Percentiles rank a stretch among this genome's conserved stretches.
Evolutionary conservation across 2,888 invertebrate species (phyloP).

Genomic region (Chalcosyrphus nemorum): DNA sequence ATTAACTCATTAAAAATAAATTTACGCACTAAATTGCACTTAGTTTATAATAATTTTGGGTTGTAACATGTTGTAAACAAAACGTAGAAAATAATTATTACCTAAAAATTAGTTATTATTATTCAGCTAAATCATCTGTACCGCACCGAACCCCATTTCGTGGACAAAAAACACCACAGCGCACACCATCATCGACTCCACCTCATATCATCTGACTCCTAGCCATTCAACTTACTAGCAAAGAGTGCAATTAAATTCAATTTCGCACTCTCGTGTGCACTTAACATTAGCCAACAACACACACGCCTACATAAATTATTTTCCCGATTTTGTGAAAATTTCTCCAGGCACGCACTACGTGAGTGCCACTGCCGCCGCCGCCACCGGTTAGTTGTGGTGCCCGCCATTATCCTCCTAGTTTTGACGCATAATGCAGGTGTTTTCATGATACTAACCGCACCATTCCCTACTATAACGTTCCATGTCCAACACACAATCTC

Average conservation of each 20-base stretch:
- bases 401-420: constrained; percentile 1
- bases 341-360: constrained; percentile 52
- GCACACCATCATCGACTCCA: constrained; percentile 14
- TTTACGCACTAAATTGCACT: neutral
- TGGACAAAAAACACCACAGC: no score
- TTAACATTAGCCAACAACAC: constrained; percentile 47
- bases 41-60: neutral
- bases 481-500: constrained; percentile 14
- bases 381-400: no score
- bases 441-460: constrained; percentile 29
- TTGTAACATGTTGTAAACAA: constrained; percentile 17
- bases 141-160: no score
- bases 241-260: constrained; percentile 65
- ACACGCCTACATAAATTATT: constrained; percentile 63
- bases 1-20: neutral
- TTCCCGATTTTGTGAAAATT: constrained; percentile 61
- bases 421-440: constrained; percentile 48
- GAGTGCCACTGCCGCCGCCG: neutral
- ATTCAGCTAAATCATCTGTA: constrained; percentile 40
- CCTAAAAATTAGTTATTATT: constrained; percentile 26
- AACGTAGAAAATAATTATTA: constrained; percentile 23
- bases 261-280: constrained; percentile 44
- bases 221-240: constrained; percentile 25
- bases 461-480: neutral
- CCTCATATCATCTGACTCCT: neutral